Percentiles rank a stretch among this genome's conserved stretches.
Evolutionary conservation across 2,888 invertebrate genomes (phyloP).

Genomic region (Polietes domitor): DNA sequence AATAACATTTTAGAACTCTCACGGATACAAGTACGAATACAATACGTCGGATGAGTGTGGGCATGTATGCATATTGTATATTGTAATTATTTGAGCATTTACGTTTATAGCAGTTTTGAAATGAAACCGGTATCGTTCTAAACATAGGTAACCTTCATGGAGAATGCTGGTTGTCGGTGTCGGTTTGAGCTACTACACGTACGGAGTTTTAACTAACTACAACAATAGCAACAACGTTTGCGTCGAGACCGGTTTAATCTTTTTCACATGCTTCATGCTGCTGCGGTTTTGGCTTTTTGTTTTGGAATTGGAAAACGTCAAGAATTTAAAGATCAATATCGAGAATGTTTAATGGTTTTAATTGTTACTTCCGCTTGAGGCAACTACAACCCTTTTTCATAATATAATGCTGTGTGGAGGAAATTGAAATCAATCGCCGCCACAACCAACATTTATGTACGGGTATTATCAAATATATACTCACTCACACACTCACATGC

Average conservation of each 20-base stretch:
- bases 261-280: neutral
- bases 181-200: no score
- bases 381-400: neutral
- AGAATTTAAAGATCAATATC: neutral
- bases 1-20: slow-evolving; percentile 17
- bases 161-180: no score
- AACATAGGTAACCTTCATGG: neutral
- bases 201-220: neutral
- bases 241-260: neutral
- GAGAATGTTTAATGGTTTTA: neutral
- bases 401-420: no score
- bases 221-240: neutral
- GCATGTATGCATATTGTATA: neutral
- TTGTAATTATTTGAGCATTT: slow-evolving; percentile 21
- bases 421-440: no score
- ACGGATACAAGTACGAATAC: neutral
- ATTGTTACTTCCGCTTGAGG: neutral
- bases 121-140: slow-evolving; percentile 15
- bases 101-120: neutral
- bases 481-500: no score
- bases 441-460: no score
- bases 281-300: neutral
- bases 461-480: no score
- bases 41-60: neutral
- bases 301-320: neutral